A percentile compares a stretch with the other conserved stretches of the same genome.
phyloP scores from a whole-genome alignment of 2,888 invertebrate species.

The Salticus scenicus region DNA sequence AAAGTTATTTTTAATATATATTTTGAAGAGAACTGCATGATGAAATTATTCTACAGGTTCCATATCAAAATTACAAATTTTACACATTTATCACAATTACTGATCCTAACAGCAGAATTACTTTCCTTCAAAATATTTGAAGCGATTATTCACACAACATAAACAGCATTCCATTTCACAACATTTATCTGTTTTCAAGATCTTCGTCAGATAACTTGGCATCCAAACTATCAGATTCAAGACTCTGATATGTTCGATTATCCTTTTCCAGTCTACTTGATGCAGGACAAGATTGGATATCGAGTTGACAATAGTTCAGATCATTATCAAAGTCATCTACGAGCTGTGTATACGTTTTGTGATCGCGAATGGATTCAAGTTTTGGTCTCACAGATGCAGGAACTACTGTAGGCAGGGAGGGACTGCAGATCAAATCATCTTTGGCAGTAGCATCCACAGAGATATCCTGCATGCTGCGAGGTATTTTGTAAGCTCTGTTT shows the following conservation, averaged over 20 bases:
- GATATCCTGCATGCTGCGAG: constrained; percentile 63
- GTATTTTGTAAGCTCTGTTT: constrained; percentile 66
- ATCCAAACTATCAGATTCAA: constrained; percentile 27
- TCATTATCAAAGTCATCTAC: constrained; percentile 30
- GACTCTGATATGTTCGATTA: constrained; percentile 28
- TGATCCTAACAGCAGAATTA: constrained; percentile 61
- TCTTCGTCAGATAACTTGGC: constrained; percentile 22
- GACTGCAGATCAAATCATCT: constrained; percentile 42
- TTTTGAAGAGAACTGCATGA: constrained; percentile 10
- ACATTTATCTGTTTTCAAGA: constrained; percentile 44
- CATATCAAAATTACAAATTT: constrained; percentile 64
- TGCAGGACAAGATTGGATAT: constrained; percentile 23
- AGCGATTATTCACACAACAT: constrained; percentile 57
- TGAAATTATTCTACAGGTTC: constrained; percentile 28
- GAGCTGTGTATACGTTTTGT: constrained; percentile 30
- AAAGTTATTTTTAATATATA: constrained; percentile 12
- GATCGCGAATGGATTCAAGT: constrained; percentile 26
- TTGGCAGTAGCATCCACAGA: constrained; percentile 50
- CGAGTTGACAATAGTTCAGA: constrained; percentile 29
- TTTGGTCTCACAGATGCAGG: constrained; percentile 45
- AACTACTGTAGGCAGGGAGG: constrained; percentile 44
- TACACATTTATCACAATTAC: constrained; percentile 63
- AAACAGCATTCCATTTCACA: constrained; percentile 28
- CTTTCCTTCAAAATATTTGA: constrained; percentile 52
- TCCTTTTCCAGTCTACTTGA: constrained; percentile 25